Percentiles rank a stretch among this genome's conserved stretches.
These are phyloP conservation scores for Caenorhabditis doughertyi DNA, from an alignment of 2,888 invertebrate genomes.

Conservation along the genomic window DNA sequence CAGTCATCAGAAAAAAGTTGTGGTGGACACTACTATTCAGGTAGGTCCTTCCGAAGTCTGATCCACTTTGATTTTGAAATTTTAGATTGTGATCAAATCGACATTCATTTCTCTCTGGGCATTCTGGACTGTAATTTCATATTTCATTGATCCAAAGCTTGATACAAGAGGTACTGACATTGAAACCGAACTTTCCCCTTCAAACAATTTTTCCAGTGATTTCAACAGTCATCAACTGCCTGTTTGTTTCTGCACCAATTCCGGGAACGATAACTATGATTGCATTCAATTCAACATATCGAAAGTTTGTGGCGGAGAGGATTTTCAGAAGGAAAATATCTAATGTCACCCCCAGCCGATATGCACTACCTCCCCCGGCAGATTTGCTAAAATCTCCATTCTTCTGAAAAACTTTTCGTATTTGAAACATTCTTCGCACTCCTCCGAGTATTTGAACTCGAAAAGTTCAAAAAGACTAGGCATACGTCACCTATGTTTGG, in stretches of 20 bases:
- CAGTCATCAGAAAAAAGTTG: conserved; percentile 36
- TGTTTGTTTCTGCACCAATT: conserved; percentile 31
- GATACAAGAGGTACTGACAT: conserved; percentile 39
- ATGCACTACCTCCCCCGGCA: not conserved
- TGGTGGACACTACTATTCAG: conserved; percentile 44
- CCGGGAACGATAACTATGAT: conserved; percentile 41
- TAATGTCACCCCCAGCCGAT: not conserved
- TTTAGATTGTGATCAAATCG: conserved; percentile 39
- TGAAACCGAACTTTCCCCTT: too few relatives aligned
- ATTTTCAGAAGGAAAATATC: conserved; percentile 1
- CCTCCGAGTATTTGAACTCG: too few relatives aligned
- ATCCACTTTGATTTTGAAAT: not conserved
- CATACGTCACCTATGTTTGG: too few relatives aligned
- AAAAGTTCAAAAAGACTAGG: too few relatives aligned
- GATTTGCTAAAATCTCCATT: conserved; percentile 11
- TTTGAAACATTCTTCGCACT: too few relatives aligned
- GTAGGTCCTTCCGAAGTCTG: not conserved
- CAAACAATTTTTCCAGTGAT: not conserved
- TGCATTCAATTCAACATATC: conserved; percentile 29
- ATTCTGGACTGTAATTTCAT: conserved; percentile 33
- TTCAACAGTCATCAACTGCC: conserved; percentile 7
- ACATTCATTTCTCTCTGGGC: conserved; percentile 35
- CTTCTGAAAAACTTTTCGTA: too few relatives aligned
- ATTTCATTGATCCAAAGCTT: not conserved
- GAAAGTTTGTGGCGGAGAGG: conserved; percentile 22